phyloP scores from a whole-genome alignment of 2,888 invertebrate genomes.

The Dexiosoma caninum region DNA sequence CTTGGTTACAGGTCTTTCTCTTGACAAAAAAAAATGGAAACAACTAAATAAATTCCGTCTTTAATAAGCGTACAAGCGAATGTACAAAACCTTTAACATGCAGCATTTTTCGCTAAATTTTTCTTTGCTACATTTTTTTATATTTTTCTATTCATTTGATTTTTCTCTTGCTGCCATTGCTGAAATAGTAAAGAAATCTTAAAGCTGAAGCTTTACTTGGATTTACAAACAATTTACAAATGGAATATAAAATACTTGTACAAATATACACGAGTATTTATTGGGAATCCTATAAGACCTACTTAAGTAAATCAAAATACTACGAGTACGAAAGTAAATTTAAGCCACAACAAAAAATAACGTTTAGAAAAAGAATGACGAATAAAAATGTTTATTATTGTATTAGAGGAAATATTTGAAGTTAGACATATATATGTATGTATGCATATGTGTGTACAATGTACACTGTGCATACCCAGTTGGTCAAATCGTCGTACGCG shows the following conservation, averaged over 20 bases:
- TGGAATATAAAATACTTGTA: constrained; percentile 28
- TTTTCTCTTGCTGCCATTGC: background rate
- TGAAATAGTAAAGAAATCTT: constrained; percentile 7
- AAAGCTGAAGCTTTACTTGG: constrained; percentile 43
- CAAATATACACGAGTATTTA: background rate
- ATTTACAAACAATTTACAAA: constrained; percentile 60
- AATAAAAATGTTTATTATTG: background rate
- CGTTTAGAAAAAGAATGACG: background rate
- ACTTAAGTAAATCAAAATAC: constrained; percentile 24
- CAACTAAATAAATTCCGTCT: no score
- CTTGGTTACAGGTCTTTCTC: constrained; percentile 26
- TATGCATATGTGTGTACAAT: no score
- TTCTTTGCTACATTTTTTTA: background rate
- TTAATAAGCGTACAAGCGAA: background rate
- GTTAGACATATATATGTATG: no score
- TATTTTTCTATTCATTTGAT: background rate
- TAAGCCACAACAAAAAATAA: background rate
- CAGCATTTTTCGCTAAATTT: background rate
- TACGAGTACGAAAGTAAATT: background rate
- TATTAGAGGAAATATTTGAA: background rate
- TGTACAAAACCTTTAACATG: background rate
- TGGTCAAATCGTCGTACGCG: no score
- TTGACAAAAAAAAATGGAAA: background rate
- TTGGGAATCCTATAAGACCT: constrained; percentile 13
- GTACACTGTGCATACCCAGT: no score